phyloP scores from a whole-genome alignment of 2,113 vertebrate genomes.

The Puntigrus tetrazona region DNA sequence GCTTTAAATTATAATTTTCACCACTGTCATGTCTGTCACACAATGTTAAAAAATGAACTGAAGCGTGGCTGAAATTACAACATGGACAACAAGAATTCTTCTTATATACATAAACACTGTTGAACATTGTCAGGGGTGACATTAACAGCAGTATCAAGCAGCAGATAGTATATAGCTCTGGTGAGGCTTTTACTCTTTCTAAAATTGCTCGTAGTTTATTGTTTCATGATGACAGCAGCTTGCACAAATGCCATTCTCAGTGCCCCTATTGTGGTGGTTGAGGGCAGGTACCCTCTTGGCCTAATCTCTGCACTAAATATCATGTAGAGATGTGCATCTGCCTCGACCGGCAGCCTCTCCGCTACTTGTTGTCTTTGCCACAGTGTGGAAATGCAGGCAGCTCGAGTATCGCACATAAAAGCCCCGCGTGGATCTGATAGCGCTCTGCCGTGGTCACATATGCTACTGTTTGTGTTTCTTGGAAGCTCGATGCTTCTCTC shows the following conservation, averaged over 20 bases:
- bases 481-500: constrained; percentile 49
- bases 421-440: constrained; percentile 64
- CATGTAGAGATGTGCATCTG: constrained; percentile 69
- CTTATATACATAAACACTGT: neutral
- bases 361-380: constrained; percentile 73
- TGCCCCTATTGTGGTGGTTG: constrained; percentile 19
- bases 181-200: neutral
- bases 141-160: neutral
- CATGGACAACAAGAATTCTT: neutral
- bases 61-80: neutral
- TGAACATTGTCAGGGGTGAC: neutral
- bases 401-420: constrained; percentile 60
- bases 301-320: constrained; percentile 64
- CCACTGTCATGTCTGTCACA: neutral
- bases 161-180: no score
- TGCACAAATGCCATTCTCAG: constrained; percentile 31
- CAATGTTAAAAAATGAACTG: neutral
- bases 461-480: constrained; percentile 61
- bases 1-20: neutral
- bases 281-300: constrained; percentile 47
- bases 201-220: constrained; percentile 32
- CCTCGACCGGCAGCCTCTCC: constrained; percentile 59
- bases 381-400: constrained; percentile 71
- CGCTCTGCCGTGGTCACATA: constrained; percentile 47
- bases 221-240: constrained; percentile 31